Evolutionary conservation across 2,888 invertebrate species (phyloP), one percentile per base, ranked within the genome.

Genomic region (Diabrotica balteata): DNA sequence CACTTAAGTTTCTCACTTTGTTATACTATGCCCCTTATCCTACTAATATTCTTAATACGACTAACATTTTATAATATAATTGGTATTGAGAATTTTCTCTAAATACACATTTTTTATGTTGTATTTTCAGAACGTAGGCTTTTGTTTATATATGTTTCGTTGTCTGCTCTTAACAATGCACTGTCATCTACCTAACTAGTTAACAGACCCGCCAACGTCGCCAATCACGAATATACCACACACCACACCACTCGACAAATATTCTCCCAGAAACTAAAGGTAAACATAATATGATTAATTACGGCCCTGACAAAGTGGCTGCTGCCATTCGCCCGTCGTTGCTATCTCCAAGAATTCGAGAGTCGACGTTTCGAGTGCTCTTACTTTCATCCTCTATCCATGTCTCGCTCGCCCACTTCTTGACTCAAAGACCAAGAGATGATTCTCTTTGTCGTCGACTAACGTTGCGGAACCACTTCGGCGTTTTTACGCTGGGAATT

Each of bases 351-450:
- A 63, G 58, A 57, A 63, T 60, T 63, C 50, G 58, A 66, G 65
- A 63, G 63, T 51, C 43, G 51, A 60, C n/a, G 52, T 50, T n/a
- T 54, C 47, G 17, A 62, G 61, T 32, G 66, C 53, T 63, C 66
- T 70, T 66, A 47, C 70, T 70, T 66, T 70, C 68, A 70, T 66
- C 68, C 50, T 60, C 17, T 59, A 45, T 55, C 55, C 55, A 57
- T 57, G 45, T 57, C 44, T 44, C 32, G 32, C 55, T 57, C 53
- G 42, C 45, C 22, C 44, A 53, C 63, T 66, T 53, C 68, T 70
- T 70, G 68, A 70, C 66, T 70, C 58, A 47, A 17, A 42, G 51
- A 22, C 52, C 45, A 51, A 58, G 60, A 68, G 68, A 57, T 64
- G 68, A 60, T 68, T 60, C 63, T 49, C 68, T 64, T 68, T 68